Conservation (phyloP, 2,113 vertebrate genomes). For the Zosterops japonicus region DNA sequence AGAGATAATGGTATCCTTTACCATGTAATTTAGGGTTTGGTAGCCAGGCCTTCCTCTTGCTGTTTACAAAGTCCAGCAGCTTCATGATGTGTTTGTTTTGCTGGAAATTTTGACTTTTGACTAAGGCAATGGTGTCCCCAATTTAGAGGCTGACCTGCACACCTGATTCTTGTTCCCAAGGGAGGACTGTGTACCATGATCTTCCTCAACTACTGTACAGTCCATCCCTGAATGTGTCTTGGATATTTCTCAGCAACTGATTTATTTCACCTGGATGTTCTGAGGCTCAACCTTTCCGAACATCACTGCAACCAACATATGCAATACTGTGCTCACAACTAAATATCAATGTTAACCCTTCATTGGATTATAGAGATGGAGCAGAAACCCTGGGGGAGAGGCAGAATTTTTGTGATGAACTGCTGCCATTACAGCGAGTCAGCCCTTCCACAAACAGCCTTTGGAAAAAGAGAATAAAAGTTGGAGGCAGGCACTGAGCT, state of each 20-base stretch:
- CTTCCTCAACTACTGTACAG: neutral
- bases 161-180: neutral
- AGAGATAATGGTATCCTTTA: neutral
- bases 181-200: neutral
- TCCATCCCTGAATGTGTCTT: neutral
- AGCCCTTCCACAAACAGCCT: neutral
- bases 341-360: neutral
- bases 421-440: neutral
- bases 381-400: neutral
- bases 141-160: neutral
- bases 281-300: neutral
- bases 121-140: neutral
- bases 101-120: neutral
- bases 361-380: neutral
- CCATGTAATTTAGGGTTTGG: neutral
- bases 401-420: neutral
- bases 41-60: neutral
- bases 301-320: fast-evolving
- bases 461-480: neutral
- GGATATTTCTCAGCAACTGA: neutral
- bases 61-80: neutral
- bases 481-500: neutral
- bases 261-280: neutral
- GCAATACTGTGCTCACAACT: neutral
- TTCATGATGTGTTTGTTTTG: neutral